Percentiles rank a stretch among this genome's conserved stretches.
phyloP scores from a whole-genome alignment of 2,888 invertebrate species.

The Ischnura elegans region DNA sequence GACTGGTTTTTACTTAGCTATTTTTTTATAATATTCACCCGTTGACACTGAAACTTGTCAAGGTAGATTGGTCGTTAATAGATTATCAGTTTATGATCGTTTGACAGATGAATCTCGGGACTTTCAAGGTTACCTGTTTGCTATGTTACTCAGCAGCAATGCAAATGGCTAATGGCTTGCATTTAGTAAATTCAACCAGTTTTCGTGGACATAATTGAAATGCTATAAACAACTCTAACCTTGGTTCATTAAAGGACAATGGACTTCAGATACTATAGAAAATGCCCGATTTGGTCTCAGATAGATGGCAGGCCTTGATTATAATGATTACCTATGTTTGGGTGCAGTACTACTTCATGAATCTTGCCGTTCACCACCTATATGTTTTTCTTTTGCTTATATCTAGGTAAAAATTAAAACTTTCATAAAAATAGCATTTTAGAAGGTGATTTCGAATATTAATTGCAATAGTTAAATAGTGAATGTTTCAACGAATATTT shows the following conservation, averaged over 20 bases:
- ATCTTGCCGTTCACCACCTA: background rate
- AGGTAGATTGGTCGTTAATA: background rate
- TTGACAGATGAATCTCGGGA: background rate
- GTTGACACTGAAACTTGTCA: background rate
- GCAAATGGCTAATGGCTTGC: too few relatives aligned
- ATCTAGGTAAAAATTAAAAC: background rate
- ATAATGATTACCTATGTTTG: too few relatives aligned
- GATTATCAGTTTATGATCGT: background rate
- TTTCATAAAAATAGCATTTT: background rate
- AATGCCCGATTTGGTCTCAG: too few relatives aligned
- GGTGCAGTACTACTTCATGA: background rate
- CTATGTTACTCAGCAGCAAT: background rate
- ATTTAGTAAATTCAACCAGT: too few relatives aligned
- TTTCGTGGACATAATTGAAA: too few relatives aligned
- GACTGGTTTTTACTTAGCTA: background rate
- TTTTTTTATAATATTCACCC: background rate
- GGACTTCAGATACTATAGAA: too few relatives aligned
- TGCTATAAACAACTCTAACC: too few relatives aligned
- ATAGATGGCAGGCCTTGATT: too few relatives aligned
- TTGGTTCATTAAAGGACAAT: too few relatives aligned
- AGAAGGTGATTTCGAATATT: background rate
- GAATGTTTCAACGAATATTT: too few relatives aligned
- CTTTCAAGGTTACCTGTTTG: background rate
- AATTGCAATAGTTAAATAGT: too few relatives aligned
- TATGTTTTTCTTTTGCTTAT: background rate